These are phyloP conservation scores for Brachyhypopomus gauderio DNA, from an alignment of 2,113 vertebrate genomes.

Conservation along the genomic window DNA sequence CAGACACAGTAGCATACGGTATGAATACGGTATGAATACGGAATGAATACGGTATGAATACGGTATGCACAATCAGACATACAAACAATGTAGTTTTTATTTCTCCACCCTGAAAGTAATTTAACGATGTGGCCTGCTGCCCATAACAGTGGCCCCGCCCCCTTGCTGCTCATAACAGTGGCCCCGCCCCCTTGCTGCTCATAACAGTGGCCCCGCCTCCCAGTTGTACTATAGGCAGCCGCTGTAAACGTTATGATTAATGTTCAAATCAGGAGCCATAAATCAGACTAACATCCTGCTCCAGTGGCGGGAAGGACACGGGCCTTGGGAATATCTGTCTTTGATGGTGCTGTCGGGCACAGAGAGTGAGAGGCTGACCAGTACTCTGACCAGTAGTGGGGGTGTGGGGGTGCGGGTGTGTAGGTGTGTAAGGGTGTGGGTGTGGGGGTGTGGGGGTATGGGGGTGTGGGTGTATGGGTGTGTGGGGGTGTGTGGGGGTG, in stretches of 20 bases:
- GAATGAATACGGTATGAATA: too few species aligned
- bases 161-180: slow-evolving; percentile 72
- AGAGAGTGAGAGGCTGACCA: slow-evolving; percentile 36
- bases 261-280: slow-evolving; percentile 70
- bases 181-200: slow-evolving; percentile 65
- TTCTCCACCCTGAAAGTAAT: slow-evolving; percentile 62
- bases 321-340: slow-evolving; percentile 68
- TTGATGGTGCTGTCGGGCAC: slow-evolving; percentile 69
- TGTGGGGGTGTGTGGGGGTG: too few species aligned
- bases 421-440: too few species aligned
- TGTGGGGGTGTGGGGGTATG: too few species aligned
- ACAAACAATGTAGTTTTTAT: too few species aligned
- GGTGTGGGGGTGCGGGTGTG: too few species aligned
- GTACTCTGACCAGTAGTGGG: background rate
- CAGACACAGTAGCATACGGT: too few species aligned
- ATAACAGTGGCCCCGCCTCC: slow-evolving; percentile 72
- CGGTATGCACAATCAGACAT: too few species aligned
- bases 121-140: slow-evolving; percentile 62
- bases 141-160: slow-evolving; percentile 73
- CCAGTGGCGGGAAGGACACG: slow-evolving; percentile 56
- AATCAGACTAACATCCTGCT: slow-evolving; percentile 71
- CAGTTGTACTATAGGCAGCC: slow-evolving; percentile 67
- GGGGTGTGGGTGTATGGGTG: too few species aligned
- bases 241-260: slow-evolving; percentile 71
- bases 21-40: too few species aligned